Percentiles rank a stretch among this genome's conserved stretches.
phyloP scores from a whole-genome alignment of 2,797 vertebrate genomes.

The Arctocebus calabarensis region DNA sequence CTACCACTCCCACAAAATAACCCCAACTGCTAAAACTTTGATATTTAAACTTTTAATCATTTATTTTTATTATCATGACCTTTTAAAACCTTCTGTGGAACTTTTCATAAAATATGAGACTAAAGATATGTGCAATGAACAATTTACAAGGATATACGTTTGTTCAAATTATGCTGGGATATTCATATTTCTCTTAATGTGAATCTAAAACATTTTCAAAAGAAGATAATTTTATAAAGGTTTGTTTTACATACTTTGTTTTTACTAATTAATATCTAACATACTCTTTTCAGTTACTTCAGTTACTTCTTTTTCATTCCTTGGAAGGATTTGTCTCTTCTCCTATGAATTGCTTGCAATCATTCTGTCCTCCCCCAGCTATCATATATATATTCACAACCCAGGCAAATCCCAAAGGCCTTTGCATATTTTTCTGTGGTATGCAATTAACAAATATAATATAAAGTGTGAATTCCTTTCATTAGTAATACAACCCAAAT shows the following conservation, averaged over 20 bases:
- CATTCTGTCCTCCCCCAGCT: background rate
- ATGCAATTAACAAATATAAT: background rate
- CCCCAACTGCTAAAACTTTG: background rate
- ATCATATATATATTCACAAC: background rate
- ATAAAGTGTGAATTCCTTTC: background rate
- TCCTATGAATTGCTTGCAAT: background rate
- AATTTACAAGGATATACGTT: background rate
- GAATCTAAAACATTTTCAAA: conserved; percentile 71
- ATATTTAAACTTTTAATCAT: conserved; percentile 34
- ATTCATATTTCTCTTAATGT: conserved; percentile 65
- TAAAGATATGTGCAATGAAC: background rate
- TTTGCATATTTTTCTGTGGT: background rate
- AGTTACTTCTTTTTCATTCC: background rate
- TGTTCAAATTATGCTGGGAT: conserved; percentile 63
- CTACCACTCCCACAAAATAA: background rate
- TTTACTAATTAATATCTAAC: background rate
- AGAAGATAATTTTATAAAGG: conserved; percentile 80
- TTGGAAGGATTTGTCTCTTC: background rate
- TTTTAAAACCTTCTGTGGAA: conserved; percentile 41
- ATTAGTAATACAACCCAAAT: background rate
- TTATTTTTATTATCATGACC: conserved; percentile 19
- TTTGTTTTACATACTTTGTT: conserved; percentile 35
- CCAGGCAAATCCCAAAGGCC: background rate
- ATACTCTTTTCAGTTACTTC: background rate
- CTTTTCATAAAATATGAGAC: conserved; percentile 41